These are phyloP conservation scores for Acinonyx jubatus DNA, from an alignment of 2,113 vertebrate genomes.

Conservation along the genomic window DNA sequence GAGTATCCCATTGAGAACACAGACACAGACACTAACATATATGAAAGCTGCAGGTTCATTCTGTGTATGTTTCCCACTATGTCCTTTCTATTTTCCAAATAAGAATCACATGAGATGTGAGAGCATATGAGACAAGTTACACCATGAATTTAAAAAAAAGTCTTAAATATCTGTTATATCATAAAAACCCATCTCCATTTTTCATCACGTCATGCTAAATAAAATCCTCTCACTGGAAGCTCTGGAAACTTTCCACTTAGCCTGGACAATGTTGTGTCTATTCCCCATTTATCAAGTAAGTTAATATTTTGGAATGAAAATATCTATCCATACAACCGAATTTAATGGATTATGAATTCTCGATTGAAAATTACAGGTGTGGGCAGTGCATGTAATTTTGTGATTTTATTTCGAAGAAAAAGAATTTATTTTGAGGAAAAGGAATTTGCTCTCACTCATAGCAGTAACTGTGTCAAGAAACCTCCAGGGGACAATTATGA, in stretches of 20 bases:
- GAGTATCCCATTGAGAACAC: not conserved
- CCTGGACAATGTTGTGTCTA: not conserved
- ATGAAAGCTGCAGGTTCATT: not conserved
- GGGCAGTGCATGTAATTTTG: not conserved
- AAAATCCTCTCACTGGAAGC: not conserved
- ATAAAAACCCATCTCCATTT: constrained; percentile 20
- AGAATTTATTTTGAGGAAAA: constrained; percentile 37
- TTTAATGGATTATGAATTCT: constrained; percentile 38
- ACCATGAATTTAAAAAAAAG: constrained; percentile 38
- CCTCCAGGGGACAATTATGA: constrained; percentile 55
- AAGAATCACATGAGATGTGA: not conserved
- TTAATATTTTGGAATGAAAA: constrained; percentile 60
- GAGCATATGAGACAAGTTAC: not conserved
- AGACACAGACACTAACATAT: not conserved
- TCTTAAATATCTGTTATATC: constrained; percentile 15
- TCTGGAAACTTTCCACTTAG: constrained; percentile 20
- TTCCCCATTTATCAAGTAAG: constrained; percentile 9
- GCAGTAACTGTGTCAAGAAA: constrained; percentile 43
- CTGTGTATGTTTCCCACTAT: not conserved
- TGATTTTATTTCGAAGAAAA: constrained; percentile 53
- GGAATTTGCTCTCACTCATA: constrained; percentile 42
- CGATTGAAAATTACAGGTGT: constrained; percentile 34
- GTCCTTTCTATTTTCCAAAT: not conserved
- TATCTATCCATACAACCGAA: not conserved
- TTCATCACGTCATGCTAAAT: constrained; percentile 7